Evolutionary conservation across 2,113 vertebrate genomes (phyloP), one percentile per base, ranked within the genome.

Genomic region (Plecotus auritus): DNA sequence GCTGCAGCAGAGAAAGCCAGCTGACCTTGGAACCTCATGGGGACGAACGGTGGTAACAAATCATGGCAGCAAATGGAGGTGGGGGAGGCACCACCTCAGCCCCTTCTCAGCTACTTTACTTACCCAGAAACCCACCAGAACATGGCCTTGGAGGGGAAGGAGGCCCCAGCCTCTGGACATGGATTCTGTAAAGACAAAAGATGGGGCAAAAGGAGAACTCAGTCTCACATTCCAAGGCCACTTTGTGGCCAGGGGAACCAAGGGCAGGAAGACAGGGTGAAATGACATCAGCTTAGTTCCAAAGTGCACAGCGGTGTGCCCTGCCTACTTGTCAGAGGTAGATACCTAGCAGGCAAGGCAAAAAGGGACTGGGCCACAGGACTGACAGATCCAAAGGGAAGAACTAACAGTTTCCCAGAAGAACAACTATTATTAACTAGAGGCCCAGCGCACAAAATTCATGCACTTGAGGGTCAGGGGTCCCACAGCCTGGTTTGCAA

Each of bases 101-200:
- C 74, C 51, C 20, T 22, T 30, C 8, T 35, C 61, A n/a, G 12
- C 2, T 64, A 9, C 23, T 97, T 97, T 96, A 97, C 99, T 98
- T 99, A 99, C 99, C 99, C 98, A 92, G 98, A 99, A 95, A 99
- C 99, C 99, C 99, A 99, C 99, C 99, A 99, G 98, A 99, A 99
- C 88, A 99, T 99, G 92, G 99, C 98, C 98, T 98, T 99, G 93
- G 99, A 99, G 96, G 99, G 98, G 97, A 99, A 99, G 72, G 99
- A 99, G 67, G 99, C 99, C 95, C 98, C 98, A 70, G 98, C 98
- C 94, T 99, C 99, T 18, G 99, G 99, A 97, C 99, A 99, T 5
- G 98, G 98, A 95, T 99, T 99, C 99, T 99, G 98, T 72, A 96
- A 90, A 97, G 83, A 98, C 97, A 95, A 98, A 97, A 98, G 94